Evolutionary conservation across 1,140 invertebrate genomes (phyloP), one percentile per base, ranked within the genome.

Genomic region (Mya arenaria): DNA sequence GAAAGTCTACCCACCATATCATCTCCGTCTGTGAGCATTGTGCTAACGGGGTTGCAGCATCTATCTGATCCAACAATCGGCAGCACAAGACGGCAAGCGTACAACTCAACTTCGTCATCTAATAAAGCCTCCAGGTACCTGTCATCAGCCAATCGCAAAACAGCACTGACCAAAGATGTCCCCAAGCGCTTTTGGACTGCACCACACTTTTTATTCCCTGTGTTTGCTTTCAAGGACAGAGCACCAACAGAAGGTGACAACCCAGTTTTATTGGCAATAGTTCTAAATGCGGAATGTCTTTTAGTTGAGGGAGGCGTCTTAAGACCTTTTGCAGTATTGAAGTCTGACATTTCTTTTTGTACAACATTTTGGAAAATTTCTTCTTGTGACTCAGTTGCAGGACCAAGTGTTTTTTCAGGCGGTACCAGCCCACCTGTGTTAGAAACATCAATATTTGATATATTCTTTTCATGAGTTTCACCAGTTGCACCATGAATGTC

Each of bases 1-100:
- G 58, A 37, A 56, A 56, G 6, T 25, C 66, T 41, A 66, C 75
- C 55, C n/a, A 68, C 75, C 75, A 79, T 79, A 13, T 79, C 44
- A 68, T 79, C 75, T 6, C 75, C 75, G 6, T 36, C 10, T 17
- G 32, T 19, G 13, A 79, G 65, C 17, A 56, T 69, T 23, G 6
- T 58, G 34, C 62, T 48, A 25, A 79, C 75, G 28, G 75, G 75
- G 28, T 79, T 63, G 44, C 19, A 30, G 23, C 73, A 75, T 4
- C 36, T n/a, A 4, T 75, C 73, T 58, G 48, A 56, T 4, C 69
- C 28, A 4, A 5, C 37, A 8, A 17, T 10, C 1, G 19, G 1
- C n/a, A 28, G 19, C 23, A 41, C 19, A 3, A 75, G 58, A 17
- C 60, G 56, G 52, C 73, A 75, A 37, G 65, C 56, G 23, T 23